Base-by-base conservation (phyloP, 2,113 vertebrate species). In the Rhadina sibilatrix region DNA sequence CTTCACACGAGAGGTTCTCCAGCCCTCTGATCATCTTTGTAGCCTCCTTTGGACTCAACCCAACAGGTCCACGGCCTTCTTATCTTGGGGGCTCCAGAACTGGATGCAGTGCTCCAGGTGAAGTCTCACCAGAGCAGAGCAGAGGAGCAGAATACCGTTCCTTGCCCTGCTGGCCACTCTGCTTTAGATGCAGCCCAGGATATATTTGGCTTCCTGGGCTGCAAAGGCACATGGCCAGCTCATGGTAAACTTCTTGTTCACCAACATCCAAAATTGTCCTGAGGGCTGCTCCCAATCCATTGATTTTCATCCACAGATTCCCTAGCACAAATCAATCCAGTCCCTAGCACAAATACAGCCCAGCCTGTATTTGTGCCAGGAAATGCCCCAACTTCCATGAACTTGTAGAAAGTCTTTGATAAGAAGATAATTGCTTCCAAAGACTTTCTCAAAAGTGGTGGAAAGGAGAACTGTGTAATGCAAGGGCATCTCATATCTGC, bases 391-490 rank as follows among this genome's bases (percentile, higher is more conserved):
- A 20, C 71, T 96, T 70, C 72, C 28, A 30, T 80, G 27, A 38
- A 63, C 7, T 80, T 19, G 6, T 47, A 54, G 69, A 68, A 91
- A 40, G 25, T 84, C 71, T 90, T 96, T 93, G 80, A 60, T 57
- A 90, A 92, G 90, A 75, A 47, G 57, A 77, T 93, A 86, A 83
- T 60, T 89, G 79, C 69, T 95, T 95, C 63, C 74, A 93, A 71
- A 85, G 28, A 50, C 70, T 84, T 94, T 4, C 10, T 86, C 27
- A 65, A 89, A 97, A 94, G 20, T 89, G 63, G 75, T 85, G 70
- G 60, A 95, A 83, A 93, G 52, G 61, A 89, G 76, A 87, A 91
- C 31, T 64, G n/a, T 60, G 33, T 68, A 82, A 77, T 66, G 57
- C 50, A 91, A 94, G 81, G 95, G 19, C 40, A 86, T 42, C 6